These are phyloP conservation scores for Nesidiocoris tenuis DNA, from an alignment of 2,888 invertebrate species.

Conservation along the genomic window DNA sequence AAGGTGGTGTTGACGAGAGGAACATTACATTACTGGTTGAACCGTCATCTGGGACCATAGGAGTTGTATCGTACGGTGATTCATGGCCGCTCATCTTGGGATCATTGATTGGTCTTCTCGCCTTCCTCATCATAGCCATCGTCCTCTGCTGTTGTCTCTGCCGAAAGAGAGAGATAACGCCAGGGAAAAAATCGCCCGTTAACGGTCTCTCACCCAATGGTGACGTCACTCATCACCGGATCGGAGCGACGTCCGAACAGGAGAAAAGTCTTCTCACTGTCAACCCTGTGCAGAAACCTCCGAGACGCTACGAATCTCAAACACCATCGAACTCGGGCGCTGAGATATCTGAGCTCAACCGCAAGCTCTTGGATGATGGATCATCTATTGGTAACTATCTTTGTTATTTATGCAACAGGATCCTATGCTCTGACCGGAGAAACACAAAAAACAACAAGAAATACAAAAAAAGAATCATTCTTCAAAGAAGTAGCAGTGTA, in stretches of 20 bases:
- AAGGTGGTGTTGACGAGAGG: conserved; percentile 75
- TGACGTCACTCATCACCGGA: conserved; percentile 65
- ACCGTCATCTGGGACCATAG: conserved; percentile 35
- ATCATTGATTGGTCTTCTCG: conserved; percentile 56
- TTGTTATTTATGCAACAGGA: no score
- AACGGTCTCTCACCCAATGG: conserved; percentile 64
- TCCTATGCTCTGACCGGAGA: no score
- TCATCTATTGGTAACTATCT: conserved; percentile 75
- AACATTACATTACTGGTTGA: conserved; percentile 65
- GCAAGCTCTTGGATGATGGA: conserved; percentile 74
- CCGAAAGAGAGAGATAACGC: conserved; percentile 53
- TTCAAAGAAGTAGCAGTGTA: no score
- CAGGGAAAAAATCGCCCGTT: conserved; percentile 57
- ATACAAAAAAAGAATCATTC: no score
- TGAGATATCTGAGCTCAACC: conserved; percentile 79
- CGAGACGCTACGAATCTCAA: conserved; percentile 72
- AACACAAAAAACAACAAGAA: no score
- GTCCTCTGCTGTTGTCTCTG: conserved; percentile 63
- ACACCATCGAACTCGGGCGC: conserved; percentile 68
- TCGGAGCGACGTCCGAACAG: conserved; percentile 67
- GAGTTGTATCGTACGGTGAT: conserved; percentile 52
- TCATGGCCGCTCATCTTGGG: conserved; percentile 58
- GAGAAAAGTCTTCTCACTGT: conserved; percentile 81
- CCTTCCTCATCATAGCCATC: conserved; percentile 57
- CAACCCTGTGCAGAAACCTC: conserved; percentile 81